Evolutionary conservation across 2,113 vertebrate genomes (phyloP).

Genomic region (Columba janthina): DNA sequence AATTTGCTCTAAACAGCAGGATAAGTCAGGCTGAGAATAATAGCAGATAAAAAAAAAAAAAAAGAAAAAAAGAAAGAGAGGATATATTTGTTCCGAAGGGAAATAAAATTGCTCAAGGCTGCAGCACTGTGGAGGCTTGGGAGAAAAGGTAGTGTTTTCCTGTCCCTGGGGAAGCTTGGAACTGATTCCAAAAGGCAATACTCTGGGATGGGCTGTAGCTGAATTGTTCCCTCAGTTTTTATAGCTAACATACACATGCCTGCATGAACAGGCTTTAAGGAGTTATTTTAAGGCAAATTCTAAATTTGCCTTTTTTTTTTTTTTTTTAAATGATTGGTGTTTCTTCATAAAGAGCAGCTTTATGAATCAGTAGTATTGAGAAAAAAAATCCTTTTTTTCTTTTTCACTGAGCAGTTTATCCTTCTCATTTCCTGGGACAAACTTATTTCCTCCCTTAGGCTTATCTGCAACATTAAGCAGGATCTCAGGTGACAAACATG

Average conservation of each 20-base stretch:
- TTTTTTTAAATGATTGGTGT: background rate
- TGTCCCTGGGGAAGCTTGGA: background rate
- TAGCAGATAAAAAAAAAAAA: background rate
- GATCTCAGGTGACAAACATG: background rate
- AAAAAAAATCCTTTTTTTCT: background rate
- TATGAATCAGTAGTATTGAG: too few species aligned
- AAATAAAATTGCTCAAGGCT: slow-evolving; percentile 51
- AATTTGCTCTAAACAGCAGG: background rate
- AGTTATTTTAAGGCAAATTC: background rate
- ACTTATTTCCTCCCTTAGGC: background rate
- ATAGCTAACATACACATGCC: background rate
- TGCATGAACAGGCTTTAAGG: background rate
- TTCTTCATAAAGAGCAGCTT: too few species aligned
- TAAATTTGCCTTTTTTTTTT: background rate
- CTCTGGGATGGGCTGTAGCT: background rate
- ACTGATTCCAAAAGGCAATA: background rate
- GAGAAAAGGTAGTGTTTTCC: slow-evolving; percentile 3
- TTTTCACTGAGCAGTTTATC: background rate
- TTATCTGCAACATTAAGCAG: background rate
- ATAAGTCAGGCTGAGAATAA: background rate
- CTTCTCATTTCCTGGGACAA: background rate
- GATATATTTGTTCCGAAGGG: background rate
- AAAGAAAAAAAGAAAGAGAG: background rate
- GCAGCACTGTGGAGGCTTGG: slow-evolving; percentile 11
- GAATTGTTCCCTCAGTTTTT: background rate